Evolutionary conservation across 2,113 vertebrate species (phyloP).

Genomic region (Dicrurus megarhynchus): DNA sequence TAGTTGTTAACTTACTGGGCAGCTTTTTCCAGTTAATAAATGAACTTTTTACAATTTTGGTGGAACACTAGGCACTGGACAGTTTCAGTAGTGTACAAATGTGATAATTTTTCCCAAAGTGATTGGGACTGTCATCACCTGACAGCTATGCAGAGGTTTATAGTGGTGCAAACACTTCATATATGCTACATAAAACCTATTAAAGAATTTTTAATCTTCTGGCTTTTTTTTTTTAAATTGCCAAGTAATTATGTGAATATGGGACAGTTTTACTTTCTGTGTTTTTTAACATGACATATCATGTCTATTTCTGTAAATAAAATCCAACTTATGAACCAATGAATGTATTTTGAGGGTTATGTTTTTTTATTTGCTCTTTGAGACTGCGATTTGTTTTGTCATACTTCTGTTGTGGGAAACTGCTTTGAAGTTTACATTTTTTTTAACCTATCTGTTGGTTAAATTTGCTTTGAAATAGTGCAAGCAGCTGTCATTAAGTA

Average conservation of each 20-base stretch:
- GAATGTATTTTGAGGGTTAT: neutral
- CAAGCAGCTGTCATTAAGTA: neutral
- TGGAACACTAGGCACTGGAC: neutral
- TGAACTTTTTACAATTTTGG: neutral
- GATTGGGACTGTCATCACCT: neutral
- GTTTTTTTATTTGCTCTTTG: neutral
- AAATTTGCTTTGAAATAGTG: conserved; percentile 4
- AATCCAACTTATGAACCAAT: neutral
- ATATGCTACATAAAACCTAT: neutral
- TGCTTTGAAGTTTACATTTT: neutral
- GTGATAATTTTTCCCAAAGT: neutral
- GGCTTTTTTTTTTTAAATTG: neutral
- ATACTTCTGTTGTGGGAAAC: neutral
- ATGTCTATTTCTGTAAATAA: neutral
- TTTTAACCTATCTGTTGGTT: neutral
- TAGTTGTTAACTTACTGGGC: neutral
- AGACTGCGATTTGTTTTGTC: neutral
- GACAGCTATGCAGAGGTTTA: neutral
- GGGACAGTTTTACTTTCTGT: neutral
- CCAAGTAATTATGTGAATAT: neutral
- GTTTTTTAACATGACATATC: neutral
- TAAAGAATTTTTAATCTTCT: neutral
- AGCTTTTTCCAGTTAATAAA: neutral
- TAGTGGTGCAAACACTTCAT: neutral
- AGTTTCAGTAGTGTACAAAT: neutral